phyloP scores from a whole-genome alignment of 1,140 invertebrate species.

The Heliconius congener region DNA sequence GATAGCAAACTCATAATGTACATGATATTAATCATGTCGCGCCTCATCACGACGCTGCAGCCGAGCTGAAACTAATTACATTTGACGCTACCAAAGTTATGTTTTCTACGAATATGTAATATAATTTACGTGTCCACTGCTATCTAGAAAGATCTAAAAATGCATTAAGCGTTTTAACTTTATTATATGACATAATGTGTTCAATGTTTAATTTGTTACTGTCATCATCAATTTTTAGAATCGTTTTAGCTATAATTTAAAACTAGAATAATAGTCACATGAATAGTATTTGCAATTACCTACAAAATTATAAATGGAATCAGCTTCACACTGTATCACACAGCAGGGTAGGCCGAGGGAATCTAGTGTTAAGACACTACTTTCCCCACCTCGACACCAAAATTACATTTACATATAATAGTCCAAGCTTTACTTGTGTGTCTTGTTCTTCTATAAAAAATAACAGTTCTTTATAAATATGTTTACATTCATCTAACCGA shows the following conservation, averaged over 20 bases:
- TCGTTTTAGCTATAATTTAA: background rate
- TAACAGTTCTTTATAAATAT: no score
- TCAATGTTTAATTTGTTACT: background rate
- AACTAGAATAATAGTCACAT: background rate
- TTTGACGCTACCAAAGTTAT: conserved; percentile 3
- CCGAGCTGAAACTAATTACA: conserved; percentile 14
- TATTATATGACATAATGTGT: background rate
- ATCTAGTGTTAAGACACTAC: no score
- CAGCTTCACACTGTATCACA: no score
- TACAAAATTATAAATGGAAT: background rate
- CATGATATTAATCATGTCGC: background rate
- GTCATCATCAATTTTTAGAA: background rate
- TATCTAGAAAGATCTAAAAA: conserved; percentile 18
- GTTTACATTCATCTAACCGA: no score
- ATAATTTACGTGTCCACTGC: background rate
- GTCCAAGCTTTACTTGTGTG: no score
- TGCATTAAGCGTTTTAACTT: conserved; percentile 8
- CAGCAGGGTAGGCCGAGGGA: no score
- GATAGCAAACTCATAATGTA: background rate
- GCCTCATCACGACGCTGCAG: background rate
- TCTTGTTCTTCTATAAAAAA: no score
- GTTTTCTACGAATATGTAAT: conserved; percentile 5
- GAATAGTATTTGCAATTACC: background rate
- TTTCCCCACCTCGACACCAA: no score
- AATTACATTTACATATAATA: no score